Base-by-base conservation (phyloP, 2,797 vertebrate species). In the Takifugu ocellatus region DNA sequence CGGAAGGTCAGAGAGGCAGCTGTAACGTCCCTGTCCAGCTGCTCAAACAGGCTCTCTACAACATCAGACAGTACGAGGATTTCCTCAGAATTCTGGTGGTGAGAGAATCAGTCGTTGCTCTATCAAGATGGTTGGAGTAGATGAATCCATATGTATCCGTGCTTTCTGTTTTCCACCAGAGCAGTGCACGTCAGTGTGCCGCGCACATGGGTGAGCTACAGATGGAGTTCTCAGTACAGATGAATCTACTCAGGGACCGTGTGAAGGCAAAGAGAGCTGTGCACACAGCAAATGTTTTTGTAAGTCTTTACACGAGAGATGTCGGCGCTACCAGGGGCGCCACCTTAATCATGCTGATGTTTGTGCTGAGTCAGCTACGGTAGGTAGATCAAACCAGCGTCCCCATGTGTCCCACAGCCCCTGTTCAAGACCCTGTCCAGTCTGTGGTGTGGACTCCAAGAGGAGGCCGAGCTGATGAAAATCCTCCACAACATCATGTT, bases 11-110 rank as follows among this genome's bases (percentile, higher is more conserved):
- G 29, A 26, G 45, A 10, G 49, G 2, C 47, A 53, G 62, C 4
- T 0, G 29, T 0, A 50, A 73, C 0, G 52, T 89, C 1, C 54
- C 87, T 1, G 5, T 59, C 0, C 61, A 54, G 3, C 81, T 89
- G 63, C 65, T 97, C 47, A 94, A 76, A 80, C 92, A 92, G 82
- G 92, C 92, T 0, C 87, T 98, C 0, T 97, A 91, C 78, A 95
- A 93, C 5, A 69, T 88, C 59, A 91, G 94, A 26, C 96, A 98
- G 54, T 91, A 95, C 0, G 93, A 98, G 64, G 78, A 68, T 25
- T 96, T 97, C 81, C 91, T 98, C 66, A 89, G 86, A 70, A 74
- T 92, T 61, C 87, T 97, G 61, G 77, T 93, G 94, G 97, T 98
- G 82, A 91, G 93, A 6, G 25, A n/a, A 36, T 0, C 50, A 16